phyloP scores from a whole-genome alignment of 1,140 invertebrate species.

The Philaenus spumarius region DNA sequence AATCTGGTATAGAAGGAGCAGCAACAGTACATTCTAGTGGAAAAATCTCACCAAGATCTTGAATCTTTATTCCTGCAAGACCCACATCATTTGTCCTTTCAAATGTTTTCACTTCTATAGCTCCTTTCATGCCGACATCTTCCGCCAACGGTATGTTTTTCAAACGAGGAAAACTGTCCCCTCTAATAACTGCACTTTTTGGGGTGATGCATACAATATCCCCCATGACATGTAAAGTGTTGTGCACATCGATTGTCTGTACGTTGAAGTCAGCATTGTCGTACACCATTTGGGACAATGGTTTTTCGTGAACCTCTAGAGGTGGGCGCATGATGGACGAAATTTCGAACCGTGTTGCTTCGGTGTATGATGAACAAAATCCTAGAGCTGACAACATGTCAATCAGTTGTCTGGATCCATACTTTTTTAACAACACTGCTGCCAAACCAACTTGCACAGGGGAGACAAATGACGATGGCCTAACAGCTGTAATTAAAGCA shows the following conservation, averaged over 20 bases:
- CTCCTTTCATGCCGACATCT: neutral
- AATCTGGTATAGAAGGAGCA: neutral
- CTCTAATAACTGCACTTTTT: slow-evolving; percentile 23
- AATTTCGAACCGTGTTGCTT: no score
- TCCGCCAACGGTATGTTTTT: neutral
- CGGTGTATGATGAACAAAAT: neutral
- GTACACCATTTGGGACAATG: slow-evolving; percentile 35
- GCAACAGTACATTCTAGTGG: no score
- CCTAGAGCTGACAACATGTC: neutral
- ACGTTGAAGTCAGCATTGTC: slow-evolving; percentile 41
- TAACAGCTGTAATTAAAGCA: slow-evolving; percentile 32
- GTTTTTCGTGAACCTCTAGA: slow-evolving; percentile 9
- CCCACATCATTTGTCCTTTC: neutral
- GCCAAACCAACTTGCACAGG: slow-evolving; percentile 17
- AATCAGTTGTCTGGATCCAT: neutral
- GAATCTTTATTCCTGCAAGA: neutral
- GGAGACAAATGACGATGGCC: slow-evolving; percentile 36
- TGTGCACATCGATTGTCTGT: slow-evolving; percentile 37
- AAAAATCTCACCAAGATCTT: neutral
- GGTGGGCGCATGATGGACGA: neutral
- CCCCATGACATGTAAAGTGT: slow-evolving; percentile 39
- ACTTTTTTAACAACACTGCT: neutral
- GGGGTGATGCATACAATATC: slow-evolving; percentile 37
- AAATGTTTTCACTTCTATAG: no score
- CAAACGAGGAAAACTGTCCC: neutral